Conservation (phyloP, 2,113 vertebrate genomes). For the Regulus satrapa region DNA sequence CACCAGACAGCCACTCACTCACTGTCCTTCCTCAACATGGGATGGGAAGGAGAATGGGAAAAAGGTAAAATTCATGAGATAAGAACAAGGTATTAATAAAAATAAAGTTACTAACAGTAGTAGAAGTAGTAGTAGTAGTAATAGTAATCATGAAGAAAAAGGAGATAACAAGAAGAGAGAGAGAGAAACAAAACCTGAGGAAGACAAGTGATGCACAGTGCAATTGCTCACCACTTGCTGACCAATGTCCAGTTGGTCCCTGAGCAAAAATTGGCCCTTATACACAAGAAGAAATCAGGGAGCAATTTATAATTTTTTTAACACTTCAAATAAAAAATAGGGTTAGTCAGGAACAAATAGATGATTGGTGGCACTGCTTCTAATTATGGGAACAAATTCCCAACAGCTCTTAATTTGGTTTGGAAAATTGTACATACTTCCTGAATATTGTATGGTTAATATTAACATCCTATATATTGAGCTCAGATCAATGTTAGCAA, state of each 20-base stretch:
- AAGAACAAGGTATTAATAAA: neutral
- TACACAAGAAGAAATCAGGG: neutral
- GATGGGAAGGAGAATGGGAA: neutral
- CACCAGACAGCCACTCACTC: neutral
- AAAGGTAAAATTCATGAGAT: neutral
- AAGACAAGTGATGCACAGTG: neutral
- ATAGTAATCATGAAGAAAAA: neutral
- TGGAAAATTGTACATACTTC: neutral
- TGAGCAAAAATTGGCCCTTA: neutral
- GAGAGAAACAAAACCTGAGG: neutral
- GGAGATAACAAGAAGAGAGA: neutral
- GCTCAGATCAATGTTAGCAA: neutral
- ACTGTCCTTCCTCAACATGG: neutral
- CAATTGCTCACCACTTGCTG: neutral
- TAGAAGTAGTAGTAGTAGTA: too few species aligned
- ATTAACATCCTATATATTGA: neutral
- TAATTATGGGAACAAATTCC: neutral
- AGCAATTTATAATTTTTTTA: neutral
- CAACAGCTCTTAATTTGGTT: neutral
- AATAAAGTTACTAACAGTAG: neutral
- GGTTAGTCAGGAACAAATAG: neutral
- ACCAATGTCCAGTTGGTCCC: fast-evolving
- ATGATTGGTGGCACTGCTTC: neutral
- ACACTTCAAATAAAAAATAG: neutral
- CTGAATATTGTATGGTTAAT: neutral